Percentiles rank a stretch among this genome's conserved stretches.
phyloP scores from a whole-genome alignment of 2,888 invertebrate genomes.

The Acrocyrtus sp. region DNA sequence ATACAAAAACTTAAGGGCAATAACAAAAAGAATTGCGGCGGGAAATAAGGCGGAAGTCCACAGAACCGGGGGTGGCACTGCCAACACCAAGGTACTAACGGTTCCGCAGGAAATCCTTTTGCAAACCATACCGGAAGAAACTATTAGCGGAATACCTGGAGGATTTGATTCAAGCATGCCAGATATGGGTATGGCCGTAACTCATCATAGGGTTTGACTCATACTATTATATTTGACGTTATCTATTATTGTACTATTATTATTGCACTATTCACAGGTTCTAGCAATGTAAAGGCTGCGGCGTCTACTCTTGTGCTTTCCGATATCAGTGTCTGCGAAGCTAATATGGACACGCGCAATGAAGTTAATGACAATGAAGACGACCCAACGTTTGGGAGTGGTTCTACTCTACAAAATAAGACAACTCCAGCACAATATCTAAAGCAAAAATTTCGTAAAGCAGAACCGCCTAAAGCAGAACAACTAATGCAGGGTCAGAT shows the following conservation, averaged over 20 bases:
- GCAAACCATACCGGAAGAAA: neutral
- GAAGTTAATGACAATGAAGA: neutral
- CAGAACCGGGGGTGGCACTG: conserved; percentile 40
- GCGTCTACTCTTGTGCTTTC: neutral
- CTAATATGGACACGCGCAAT: neutral
- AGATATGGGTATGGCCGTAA: conserved; percentile 14
- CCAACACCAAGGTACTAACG: neutral
- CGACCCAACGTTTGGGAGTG: neutral
- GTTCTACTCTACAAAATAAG: neutral
- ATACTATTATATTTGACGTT: too few relatives aligned
- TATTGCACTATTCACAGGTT: too few relatives aligned
- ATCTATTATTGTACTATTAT: too few relatives aligned
- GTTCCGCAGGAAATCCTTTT: neutral
- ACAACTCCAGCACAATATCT: neutral
- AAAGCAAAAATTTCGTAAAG: neutral
- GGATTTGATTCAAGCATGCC: conserved; percentile 38
- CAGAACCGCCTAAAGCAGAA: too few relatives aligned
- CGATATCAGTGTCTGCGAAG: neutral
- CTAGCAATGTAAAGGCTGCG: too few relatives aligned
- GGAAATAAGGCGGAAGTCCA: conserved; percentile 1
- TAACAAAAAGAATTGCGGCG: neutral
- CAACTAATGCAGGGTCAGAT: conserved; percentile 6
- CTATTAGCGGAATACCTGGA: conserved; percentile 27
- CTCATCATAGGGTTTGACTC: conserved; percentile 19
- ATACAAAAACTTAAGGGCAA: conserved; percentile 11